phyloP scores from a whole-genome alignment of 2,888 invertebrate genomes.

The Brachynemurus nebulosus region DNA sequence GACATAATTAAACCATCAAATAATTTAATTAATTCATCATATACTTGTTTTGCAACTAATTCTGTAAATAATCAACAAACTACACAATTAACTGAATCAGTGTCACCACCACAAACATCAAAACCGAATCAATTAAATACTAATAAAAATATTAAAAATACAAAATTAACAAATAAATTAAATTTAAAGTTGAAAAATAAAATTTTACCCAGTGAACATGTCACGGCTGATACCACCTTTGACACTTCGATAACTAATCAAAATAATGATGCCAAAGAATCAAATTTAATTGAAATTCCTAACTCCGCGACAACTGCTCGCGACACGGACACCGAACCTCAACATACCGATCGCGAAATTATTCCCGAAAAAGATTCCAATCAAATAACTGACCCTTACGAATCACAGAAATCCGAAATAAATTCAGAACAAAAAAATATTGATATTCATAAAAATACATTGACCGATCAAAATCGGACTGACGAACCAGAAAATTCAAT shows the following conservation, averaged over 20 bases:
- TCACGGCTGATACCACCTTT: conserved; percentile 7
- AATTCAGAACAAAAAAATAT: too few species aligned
- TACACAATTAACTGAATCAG: not conserved
- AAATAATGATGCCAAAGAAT: conserved; percentile 28
- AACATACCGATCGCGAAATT: conserved; percentile 5
- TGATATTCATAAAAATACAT: too few species aligned
- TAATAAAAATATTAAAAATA: too few species aligned
- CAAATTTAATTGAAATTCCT: conserved; percentile 24
- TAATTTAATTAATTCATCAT: too few species aligned
- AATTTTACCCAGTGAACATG: conserved; percentile 8
- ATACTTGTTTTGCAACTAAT: too few species aligned
- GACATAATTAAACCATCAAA: too few species aligned
- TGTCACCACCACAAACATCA: not conserved
- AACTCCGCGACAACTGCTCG: not conserved
- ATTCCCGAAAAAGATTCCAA: conserved; percentile 4
- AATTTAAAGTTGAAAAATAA: conserved; percentile 6
- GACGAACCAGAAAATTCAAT: not conserved
- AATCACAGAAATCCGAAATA: too few species aligned
- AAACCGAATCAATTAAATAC: not conserved
- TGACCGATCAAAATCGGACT: too few species aligned
- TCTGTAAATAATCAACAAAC: not conserved
- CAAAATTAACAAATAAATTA: conserved; percentile 1
- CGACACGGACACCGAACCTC: not conserved
- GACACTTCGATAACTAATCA: conserved; percentile 21
- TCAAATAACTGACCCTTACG: too few species aligned